Conservation (phyloP, 2,113 vertebrate genomes). For the Paradoxurus hermaphroditus region DNA sequence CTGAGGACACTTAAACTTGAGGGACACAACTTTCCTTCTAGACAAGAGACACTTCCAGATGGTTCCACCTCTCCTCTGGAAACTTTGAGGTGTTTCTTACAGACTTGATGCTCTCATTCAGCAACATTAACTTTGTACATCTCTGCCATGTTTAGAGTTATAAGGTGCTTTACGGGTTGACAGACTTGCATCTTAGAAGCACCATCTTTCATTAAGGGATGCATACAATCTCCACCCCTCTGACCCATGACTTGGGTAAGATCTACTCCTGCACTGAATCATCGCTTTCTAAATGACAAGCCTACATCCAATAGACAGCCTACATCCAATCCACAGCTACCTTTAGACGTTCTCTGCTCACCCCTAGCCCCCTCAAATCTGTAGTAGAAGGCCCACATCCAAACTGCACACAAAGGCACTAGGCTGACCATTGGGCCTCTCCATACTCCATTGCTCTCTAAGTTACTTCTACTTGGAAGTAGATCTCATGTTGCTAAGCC, state of each 20-base stretch:
- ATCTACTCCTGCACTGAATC: constrained; percentile 84
- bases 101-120: not conserved
- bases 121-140: not conserved
- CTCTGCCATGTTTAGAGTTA: constrained; percentile 85
- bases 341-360: constrained; percentile 76
- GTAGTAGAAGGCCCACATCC: constrained; percentile 90
- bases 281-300: constrained; percentile 73
- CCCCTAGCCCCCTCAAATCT: constrained; percentile 86
- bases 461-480: constrained; percentile 90
- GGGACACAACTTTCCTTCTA: not conserved
- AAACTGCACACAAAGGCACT: constrained; percentile 91
- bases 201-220: constrained; percentile 89
- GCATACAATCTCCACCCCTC: constrained; percentile 91
- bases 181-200: constrained; percentile 92
- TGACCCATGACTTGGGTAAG: constrained; percentile 92
- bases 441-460: constrained; percentile 90
- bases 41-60: not conserved
- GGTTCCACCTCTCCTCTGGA: not conserved
- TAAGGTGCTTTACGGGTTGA: constrained; percentile 90
- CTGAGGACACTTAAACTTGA: not conserved
- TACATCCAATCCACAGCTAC: constrained; percentile 87
- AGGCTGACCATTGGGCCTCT: constrained; percentile 90
- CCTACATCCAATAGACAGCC: constrained; percentile 83
- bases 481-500: constrained; percentile 91
- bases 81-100: not conserved